These are phyloP conservation scores for Lochmaea crataegi DNA, from an alignment of 2,888 invertebrate genomes.

Conservation along the genomic window DNA sequence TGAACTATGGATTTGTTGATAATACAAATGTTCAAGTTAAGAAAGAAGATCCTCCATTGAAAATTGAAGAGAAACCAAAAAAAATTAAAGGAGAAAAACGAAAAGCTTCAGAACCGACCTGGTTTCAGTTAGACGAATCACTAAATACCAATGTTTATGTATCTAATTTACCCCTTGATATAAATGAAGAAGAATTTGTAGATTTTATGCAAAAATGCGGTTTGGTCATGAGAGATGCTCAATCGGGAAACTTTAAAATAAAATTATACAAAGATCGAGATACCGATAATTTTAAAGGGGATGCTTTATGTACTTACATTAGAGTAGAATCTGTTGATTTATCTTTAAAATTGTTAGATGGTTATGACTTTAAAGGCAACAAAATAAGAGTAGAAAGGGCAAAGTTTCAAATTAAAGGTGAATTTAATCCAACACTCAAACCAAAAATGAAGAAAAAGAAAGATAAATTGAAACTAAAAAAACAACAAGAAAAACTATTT, in stretches of 20 bases:
- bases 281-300: conserved; percentile 89
- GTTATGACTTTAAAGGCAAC: conserved; percentile 81
- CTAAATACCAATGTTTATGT: conserved; percentile 97
- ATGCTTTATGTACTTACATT: conserved; percentile 95
- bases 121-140: conserved; percentile 92
- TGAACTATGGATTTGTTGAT: conserved; percentile 90
- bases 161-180: conserved; percentile 87
- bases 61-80: conserved; percentile 52
- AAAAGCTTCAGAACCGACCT: conserved; percentile 71
- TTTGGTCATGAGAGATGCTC: conserved; percentile 78
- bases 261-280: conserved; percentile 87
- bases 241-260: conserved; percentile 52
- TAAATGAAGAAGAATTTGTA: conserved; percentile 89
- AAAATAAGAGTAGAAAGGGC: conserved; percentile 91
- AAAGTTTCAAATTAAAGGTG: conserved; percentile 93
- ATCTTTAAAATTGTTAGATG: conserved; percentile 92
- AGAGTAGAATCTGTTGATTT: conserved; percentile 95
- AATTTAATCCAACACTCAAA: conserved; percentile 91
- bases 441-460: conserved; percentile 91
- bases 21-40: conserved; percentile 61
- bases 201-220: conserved; percentile 97
- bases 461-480: conserved; percentile 90
- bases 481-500: conserved; percentile 92
- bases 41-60: conserved; percentile 41
- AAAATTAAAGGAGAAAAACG: conserved; percentile 62